Evolutionary conservation across 1,140 invertebrate species (phyloP).

Genomic region (Acyrthosiphon pisum): DNA sequence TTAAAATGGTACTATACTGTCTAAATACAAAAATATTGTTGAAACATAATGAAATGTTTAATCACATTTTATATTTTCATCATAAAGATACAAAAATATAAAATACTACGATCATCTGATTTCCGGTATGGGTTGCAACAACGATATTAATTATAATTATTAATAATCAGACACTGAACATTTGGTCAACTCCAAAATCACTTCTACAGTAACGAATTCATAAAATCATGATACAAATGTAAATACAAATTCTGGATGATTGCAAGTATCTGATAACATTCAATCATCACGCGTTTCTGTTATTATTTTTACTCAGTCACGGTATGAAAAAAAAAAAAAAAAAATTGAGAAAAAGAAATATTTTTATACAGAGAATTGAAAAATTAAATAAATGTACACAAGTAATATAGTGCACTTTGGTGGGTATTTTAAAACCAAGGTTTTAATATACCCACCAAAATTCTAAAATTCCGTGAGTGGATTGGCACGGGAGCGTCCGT

Average conservation of each 20-base stretch:
- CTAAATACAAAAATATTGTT: background rate
- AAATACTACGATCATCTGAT: background rate
- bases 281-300: background rate
- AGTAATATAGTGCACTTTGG: too few relatives aligned
- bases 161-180: background rate
- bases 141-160: background rate
- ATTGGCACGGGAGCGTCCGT: background rate
- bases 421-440: too few relatives aligned
- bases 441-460: constrained; percentile 4
- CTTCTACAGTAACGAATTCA: background rate
- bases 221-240: background rate
- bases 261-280: too few relatives aligned
- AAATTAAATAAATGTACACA: background rate
- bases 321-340: background rate
- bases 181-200: background rate
- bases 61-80: background rate
- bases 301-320: background rate
- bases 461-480: background rate
- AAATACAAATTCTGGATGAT: background rate
- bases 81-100: background rate
- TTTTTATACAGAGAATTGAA: background rate
- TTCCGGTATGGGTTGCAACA: background rate
- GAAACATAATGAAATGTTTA: background rate
- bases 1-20: background rate
- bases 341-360: background rate